These are phyloP conservation scores for Misgurnus anguillicaudatus DNA, from an alignment of 2,113 vertebrate genomes.

Conservation along the genomic window DNA sequence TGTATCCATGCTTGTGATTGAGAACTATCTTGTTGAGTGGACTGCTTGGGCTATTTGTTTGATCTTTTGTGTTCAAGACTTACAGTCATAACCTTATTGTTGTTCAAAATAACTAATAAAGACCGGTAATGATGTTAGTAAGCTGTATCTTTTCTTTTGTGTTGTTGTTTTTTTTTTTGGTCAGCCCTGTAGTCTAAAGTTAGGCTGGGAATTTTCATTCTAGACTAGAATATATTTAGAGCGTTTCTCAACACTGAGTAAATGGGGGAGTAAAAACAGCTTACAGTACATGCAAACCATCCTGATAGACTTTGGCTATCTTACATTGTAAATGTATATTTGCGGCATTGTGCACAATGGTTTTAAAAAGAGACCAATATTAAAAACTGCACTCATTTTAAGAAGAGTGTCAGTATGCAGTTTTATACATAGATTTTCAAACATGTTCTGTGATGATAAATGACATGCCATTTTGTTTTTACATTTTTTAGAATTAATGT, in stretches of 20 bases:
- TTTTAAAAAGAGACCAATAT: too few species aligned
- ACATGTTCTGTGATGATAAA: too few species aligned
- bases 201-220: conserved; percentile 5
- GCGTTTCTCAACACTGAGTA: conserved; percentile 44
- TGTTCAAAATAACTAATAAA: neutral
- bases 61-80: neutral
- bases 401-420: too few species aligned
- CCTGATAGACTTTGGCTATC: neutral
- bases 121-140: neutral
- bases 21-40: neutral
- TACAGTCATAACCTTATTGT: neutral
- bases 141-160: neutral
- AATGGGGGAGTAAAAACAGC: conserved; percentile 38
- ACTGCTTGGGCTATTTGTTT: neutral
- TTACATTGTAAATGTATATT: neutral
- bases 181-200: conserved; percentile 7
- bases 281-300: conserved; percentile 29
- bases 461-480: neutral
- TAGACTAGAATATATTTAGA: conserved; percentile 69
- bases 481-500: neutral
- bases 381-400: too few species aligned
- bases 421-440: too few species aligned
- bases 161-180: neutral
- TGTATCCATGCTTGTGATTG: neutral
- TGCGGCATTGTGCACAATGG: too few species aligned